These are phyloP conservation scores for Nudaria mundana DNA, from an alignment of 2,888 invertebrate genomes.

Conservation along the genomic window DNA sequence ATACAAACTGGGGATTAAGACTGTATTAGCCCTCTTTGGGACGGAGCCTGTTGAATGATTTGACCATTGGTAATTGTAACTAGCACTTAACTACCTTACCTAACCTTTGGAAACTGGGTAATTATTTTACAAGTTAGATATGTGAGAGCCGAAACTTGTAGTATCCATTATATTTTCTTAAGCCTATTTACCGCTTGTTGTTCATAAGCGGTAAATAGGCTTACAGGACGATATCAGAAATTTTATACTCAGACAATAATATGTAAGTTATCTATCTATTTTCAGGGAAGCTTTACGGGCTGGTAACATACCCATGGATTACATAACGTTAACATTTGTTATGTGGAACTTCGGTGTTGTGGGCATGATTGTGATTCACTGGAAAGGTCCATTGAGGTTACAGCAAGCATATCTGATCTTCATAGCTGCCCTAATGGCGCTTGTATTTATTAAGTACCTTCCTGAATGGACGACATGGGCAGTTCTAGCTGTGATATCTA, in stretches of 20 bases:
- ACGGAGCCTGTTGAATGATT: too few species aligned
- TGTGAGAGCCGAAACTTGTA: too few species aligned
- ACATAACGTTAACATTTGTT: constrained; percentile 90
- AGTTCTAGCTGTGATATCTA: constrained; percentile 96
- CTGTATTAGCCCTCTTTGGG: too few species aligned
- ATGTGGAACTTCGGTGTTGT: constrained; percentile 99
- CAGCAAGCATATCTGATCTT: constrained; percentile 99
- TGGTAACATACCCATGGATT: constrained; percentile 98
- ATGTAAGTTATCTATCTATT: neutral
- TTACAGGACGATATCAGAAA: too few species aligned
- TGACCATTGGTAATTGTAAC: too few species aligned
- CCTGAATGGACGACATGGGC: constrained; percentile 99
- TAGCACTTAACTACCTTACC: too few species aligned
- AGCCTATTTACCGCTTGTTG: too few species aligned
- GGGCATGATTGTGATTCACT: constrained; percentile 99
- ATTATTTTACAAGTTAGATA: too few species aligned
- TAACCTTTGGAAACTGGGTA: too few species aligned
- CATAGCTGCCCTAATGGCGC: constrained; percentile 98
- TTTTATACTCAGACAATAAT: neutral
- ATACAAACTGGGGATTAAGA: too few species aligned
- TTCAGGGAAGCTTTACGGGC: constrained; percentile 92
- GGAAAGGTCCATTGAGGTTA: constrained; percentile 96
- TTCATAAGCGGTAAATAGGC: too few species aligned
- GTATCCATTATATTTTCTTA: too few species aligned
- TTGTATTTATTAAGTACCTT: constrained; percentile 98